Conservation (phyloP, 2,113 vertebrate species). For the Psammodynastes pulverulentus region DNA sequence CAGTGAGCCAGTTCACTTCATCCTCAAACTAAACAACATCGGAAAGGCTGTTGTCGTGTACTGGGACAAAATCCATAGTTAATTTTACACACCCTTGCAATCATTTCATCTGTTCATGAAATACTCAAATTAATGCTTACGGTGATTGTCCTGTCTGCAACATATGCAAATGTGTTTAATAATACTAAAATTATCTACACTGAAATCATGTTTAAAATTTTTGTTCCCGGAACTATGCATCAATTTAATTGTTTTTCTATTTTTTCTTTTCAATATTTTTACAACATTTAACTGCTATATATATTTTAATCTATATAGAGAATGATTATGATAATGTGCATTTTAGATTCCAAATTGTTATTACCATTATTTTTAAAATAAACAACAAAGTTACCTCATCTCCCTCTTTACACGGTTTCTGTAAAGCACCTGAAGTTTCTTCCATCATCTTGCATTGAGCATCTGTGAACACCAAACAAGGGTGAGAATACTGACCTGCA, state of each 20-base stretch:
- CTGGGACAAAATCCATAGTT: background rate
- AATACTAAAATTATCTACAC: background rate
- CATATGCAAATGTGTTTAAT: background rate
- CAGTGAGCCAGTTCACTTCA: background rate
- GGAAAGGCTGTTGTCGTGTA: background rate
- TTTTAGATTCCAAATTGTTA: background rate
- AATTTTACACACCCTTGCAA: background rate
- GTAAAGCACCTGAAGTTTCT: conserved; percentile 46
- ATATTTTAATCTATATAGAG: background rate
- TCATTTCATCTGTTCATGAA: background rate
- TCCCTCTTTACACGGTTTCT: conserved; percentile 76
- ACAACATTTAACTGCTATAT: background rate
- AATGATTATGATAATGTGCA: background rate
- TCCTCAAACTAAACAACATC: background rate
- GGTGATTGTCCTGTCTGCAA: background rate
- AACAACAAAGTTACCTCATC: conserved; percentile 72
- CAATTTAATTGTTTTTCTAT: background rate
- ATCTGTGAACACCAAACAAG: conserved; percentile 32
- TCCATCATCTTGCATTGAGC: conserved; percentile 1
- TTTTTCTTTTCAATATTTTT: background rate
- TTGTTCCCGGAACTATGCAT: background rate
- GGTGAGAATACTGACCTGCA: background rate
- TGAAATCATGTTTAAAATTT: background rate
- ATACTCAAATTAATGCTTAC: background rate
- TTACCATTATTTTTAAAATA: background rate